Conservation (phyloP, 2,797 vertebrate species). For the Pogonophryne albipinna region DNA sequence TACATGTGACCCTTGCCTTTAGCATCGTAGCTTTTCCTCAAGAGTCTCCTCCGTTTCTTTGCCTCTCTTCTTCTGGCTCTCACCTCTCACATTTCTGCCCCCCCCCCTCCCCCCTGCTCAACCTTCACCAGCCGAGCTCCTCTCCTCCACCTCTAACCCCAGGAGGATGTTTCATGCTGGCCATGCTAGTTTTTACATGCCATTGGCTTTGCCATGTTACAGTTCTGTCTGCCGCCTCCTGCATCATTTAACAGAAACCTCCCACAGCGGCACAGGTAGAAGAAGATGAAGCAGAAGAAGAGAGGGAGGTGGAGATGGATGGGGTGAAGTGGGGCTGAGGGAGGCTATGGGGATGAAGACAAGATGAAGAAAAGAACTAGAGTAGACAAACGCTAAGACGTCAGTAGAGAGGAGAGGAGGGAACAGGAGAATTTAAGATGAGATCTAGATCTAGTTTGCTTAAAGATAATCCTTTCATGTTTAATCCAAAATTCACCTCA, state of each 20-base stretch:
- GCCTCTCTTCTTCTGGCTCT: not conserved
- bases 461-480: not conserved
- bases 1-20: not conserved
- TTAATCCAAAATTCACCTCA: constrained; percentile 1
- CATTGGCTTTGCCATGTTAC: constrained; percentile 80
- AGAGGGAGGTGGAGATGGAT: constrained; percentile 31
- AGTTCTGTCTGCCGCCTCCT: constrained; percentile 77
- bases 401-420: not conserved
- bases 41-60: constrained; percentile 7
- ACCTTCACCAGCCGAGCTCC: constrained; percentile 29
- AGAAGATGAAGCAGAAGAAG: constrained; percentile 35
- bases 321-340: constrained; percentile 33
- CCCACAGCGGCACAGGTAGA: constrained; percentile 72
- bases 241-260: constrained; percentile 83
- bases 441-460: constrained; percentile 10
- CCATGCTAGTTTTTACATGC: constrained; percentile 76
- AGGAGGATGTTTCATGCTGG: constrained; percentile 71
- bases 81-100: not conserved
- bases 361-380: constrained; percentile 35
- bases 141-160: constrained; percentile 59
- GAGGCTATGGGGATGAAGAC: constrained; percentile 35
- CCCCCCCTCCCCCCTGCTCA: constrained; percentile 4
- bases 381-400: constrained; percentile 32
- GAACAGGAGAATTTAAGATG: not conserved
- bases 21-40: not conserved